phyloP scores from a whole-genome alignment of 2,888 invertebrate species.

The Steinernema scapterisci region DNA sequence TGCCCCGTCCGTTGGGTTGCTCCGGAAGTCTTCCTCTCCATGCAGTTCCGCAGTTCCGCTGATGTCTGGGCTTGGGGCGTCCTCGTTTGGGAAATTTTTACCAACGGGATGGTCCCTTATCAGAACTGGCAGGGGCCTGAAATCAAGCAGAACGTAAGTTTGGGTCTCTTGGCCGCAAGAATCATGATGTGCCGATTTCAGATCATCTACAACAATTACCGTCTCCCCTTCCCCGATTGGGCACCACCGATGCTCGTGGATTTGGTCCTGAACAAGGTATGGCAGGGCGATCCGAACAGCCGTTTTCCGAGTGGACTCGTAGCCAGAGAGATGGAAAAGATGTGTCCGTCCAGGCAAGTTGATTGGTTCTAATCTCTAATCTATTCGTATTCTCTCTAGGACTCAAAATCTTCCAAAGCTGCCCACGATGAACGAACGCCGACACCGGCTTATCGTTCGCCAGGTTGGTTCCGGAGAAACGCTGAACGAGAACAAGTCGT shows the following conservation, averaged over 20 bases:
- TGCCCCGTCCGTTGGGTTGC: slow-evolving; percentile 42
- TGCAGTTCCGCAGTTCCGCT: slow-evolving; percentile 33
- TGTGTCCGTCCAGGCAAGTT: background rate
- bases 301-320: background rate
- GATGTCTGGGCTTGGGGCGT: slow-evolving; percentile 43
- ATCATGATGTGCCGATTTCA: slow-evolving; percentile 19
- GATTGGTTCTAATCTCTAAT: no score
- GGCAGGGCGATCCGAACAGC: background rate
- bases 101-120: slow-evolving; percentile 40
- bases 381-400: no score
- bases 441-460: no score
- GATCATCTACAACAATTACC: slow-evolving; percentile 34
- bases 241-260: slow-evolving; percentile 32
- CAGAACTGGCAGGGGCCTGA: slow-evolving; percentile 39
- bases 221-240: slow-evolving; percentile 38
- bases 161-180: no score
- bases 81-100: slow-evolving; percentile 39
- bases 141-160: slow-evolving; percentile 37
- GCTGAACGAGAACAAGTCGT: no score
- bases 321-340: slow-evolving; percentile 2
- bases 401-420: no score
- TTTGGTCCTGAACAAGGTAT: background rate
- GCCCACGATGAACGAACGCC: no score
- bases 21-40: slow-evolving; percentile 34
- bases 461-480: no score